Evolutionary conservation across 2,113 vertebrate species (phyloP).

Genomic region (Progne subis): DNA sequence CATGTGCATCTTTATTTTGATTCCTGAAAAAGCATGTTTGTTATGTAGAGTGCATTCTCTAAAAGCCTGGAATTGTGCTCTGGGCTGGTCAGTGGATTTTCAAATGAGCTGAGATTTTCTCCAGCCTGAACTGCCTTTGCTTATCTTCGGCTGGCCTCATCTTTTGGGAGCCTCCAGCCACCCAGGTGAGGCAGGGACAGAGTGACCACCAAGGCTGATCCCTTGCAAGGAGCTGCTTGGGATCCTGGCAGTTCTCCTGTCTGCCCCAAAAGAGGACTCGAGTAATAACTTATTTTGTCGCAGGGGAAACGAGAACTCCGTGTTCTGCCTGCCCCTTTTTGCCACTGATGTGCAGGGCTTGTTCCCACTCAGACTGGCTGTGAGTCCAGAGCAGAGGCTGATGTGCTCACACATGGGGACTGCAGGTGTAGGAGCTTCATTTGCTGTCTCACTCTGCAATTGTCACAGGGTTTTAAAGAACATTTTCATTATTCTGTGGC

Average conservation of each 20-base stretch:
- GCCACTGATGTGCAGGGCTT: background rate
- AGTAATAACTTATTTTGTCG: background rate
- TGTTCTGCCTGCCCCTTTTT: background rate
- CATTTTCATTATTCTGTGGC: background rate
- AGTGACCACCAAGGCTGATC: rapidly evolving
- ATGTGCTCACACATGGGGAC: background rate
- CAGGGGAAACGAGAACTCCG: background rate
- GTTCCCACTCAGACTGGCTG: background rate
- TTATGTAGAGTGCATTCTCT: background rate
- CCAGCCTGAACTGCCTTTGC: background rate
- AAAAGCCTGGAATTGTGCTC: background rate
- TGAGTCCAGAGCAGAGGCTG: background rate
- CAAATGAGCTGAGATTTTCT: background rate
- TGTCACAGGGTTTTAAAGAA: background rate
- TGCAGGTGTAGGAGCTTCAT: background rate
- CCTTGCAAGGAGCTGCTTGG: background rate
- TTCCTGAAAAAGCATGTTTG: background rate
- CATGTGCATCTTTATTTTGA: background rate
- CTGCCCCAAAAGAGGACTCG: background rate
- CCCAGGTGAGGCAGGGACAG: background rate
- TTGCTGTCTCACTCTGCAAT: background rate
- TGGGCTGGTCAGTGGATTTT: background rate
- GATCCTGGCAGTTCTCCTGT: background rate
- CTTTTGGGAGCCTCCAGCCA: background rate
- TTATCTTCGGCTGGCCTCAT: background rate